Evolutionary conservation across 1,140 invertebrate species (phyloP).

Genomic region (Leptinotarsa undecemlineata): DNA sequence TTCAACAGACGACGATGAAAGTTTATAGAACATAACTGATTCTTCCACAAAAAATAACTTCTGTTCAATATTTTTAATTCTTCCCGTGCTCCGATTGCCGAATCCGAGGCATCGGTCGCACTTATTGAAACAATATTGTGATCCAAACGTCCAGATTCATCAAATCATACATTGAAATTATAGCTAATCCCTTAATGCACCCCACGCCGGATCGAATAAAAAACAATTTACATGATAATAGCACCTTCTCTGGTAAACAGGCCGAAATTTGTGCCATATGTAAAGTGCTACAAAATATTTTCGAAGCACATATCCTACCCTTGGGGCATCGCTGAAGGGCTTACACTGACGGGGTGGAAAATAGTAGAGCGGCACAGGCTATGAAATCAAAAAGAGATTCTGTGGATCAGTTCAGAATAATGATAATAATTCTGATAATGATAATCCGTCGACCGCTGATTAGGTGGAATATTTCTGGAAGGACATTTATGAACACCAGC

Average conservation of each 20-base stretch:
- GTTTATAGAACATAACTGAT: too few species aligned
- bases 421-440: too few species aligned
- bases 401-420: too few species aligned
- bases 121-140: slow-evolving; percentile 15
- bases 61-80: too few species aligned
- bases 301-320: slow-evolving; percentile 19
- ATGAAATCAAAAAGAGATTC: too few species aligned
- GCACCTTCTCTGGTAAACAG: slow-evolving; percentile 22
- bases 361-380: neutral
- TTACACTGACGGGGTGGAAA: neutral
- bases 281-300: slow-evolving; percentile 38
- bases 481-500: too few species aligned
- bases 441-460: too few species aligned
- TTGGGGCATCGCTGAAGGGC: neutral
- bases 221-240: slow-evolving; percentile 29
- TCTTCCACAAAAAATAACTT: too few species aligned
- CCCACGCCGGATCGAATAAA: slow-evolving; percentile 3
- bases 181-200: slow-evolving; percentile 8
- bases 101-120: too few species aligned
- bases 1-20: too few species aligned
- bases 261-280: slow-evolving; percentile 35
- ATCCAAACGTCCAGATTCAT: slow-evolving; percentile 10
- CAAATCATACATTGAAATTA: slow-evolving; percentile 12
- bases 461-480: too few species aligned
- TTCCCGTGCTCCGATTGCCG: too few species aligned